Base-by-base conservation (phyloP, 2,888 invertebrate genomes). In the Alentia gelatinosa region DNA sequence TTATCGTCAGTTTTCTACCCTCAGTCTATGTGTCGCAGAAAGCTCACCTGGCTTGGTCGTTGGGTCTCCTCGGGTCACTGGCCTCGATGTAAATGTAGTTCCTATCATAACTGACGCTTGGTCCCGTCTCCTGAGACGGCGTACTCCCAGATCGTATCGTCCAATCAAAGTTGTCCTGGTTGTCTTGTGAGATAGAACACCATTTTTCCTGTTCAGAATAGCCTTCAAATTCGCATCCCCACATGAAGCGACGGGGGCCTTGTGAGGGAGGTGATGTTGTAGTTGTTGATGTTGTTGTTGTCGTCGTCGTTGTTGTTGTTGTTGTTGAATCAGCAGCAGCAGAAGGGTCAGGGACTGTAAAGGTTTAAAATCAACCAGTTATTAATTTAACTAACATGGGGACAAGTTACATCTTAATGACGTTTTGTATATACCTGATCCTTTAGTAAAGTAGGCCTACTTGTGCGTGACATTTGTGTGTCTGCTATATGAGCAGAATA, bases 51-150 rank as follows among this genome's bases (percentile, higher is more conserved):
- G 98, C 98, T 0, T 97, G 97, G 91, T 98, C 97, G 93, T 97
- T 97, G 75, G 96, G 96, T n/a, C 96, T 93, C n/a, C 97, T 96
- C 0, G 96, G 96, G 0, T 97, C 97, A 0, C 98, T 97, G 23
- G 98, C 97, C 94, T 98, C 98, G 92, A 98, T 97, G 94, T 98
- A 98, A 97, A 98, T 97, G 95, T 98, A 98, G 94, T 75, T 90
- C 9, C 91, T 90, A 74, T 74, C 47, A 39, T 84, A 74, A 19
- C 90, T 90, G 30, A 26, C 23, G 12, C 40, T 79, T 19, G 91
- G 91, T 12, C 91, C 91, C 1, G 91, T 91, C n/a, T 88, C 30
- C 19, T 35, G 35, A 26, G 91, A 91, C 3, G 91, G 90, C 19
- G 91, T 91, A 15, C 12, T 23, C 1, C 88, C 75, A 35, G 23